phyloP scores from a whole-genome alignment of 2,888 invertebrate species.

The Nemotelus pantherinus region DNA sequence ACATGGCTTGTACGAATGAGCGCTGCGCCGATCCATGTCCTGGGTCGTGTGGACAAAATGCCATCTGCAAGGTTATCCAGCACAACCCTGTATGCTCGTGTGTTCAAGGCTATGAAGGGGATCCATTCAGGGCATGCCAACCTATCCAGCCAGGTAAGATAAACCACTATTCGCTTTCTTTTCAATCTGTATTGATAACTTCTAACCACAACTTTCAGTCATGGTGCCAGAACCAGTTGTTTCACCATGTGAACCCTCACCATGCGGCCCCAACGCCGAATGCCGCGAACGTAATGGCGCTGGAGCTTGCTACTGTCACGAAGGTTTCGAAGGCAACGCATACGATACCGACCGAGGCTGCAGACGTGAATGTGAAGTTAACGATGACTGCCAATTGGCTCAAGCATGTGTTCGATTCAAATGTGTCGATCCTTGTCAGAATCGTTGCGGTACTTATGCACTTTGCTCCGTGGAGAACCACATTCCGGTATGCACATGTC shows the following conservation, averaged over 20 bases:
- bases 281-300: slow-evolving; percentile 84
- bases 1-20: slow-evolving; percentile 82
- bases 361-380: slow-evolving; percentile 79
- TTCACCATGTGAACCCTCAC: slow-evolving; percentile 84
- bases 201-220: slow-evolving; percentile 63
- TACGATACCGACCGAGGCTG: slow-evolving; percentile 76
- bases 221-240: slow-evolving; percentile 72
- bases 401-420: slow-evolving; percentile 83
- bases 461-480: slow-evolving; percentile 82
- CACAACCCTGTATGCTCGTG: slow-evolving; percentile 85
- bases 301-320: slow-evolving; percentile 84
- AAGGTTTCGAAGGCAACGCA: slow-evolving; percentile 84
- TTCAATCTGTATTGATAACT: neutral
- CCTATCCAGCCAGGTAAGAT: slow-evolving; percentile 56
- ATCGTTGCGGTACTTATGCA: slow-evolving; percentile 83
- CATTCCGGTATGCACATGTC: slow-evolving; percentile 81
- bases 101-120: slow-evolving; percentile 83
- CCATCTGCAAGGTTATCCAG: slow-evolving; percentile 84
- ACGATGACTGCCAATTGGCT: slow-evolving; percentile 77
- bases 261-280: slow-evolving; percentile 86
- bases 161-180: too few species aligned
- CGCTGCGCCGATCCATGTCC: slow-evolving; percentile 86
- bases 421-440: slow-evolving; percentile 86
- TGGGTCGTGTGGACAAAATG: slow-evolving; percentile 81
- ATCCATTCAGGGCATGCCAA: slow-evolving; percentile 72